phyloP scores from a whole-genome alignment of 2,797 vertebrate genomes.

The Tenualosa ilisha region DNA sequence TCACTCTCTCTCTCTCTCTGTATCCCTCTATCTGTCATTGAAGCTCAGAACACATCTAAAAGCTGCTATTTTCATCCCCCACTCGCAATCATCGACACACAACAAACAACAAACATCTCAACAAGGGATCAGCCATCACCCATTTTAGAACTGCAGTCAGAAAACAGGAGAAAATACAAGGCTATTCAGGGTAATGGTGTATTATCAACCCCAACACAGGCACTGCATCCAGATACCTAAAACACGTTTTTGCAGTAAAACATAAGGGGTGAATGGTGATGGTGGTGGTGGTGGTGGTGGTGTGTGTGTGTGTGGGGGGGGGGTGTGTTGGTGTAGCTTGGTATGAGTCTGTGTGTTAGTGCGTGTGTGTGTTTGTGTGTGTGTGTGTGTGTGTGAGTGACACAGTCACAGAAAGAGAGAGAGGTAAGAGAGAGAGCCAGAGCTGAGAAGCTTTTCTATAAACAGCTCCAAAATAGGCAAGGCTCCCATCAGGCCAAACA shows the following conservation, averaged over 20 bases:
- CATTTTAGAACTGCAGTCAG: not conserved
- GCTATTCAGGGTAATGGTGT: not conserved
- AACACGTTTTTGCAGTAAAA: not conserved
- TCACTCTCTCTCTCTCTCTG: no score
- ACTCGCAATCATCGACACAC: not conserved
- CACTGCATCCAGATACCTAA: no score
- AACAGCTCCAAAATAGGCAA: constrained; percentile 80
- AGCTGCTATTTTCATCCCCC: constrained; percentile 1
- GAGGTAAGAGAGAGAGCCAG: not conserved
- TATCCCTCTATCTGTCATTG: not conserved
- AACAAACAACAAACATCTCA: not conserved
- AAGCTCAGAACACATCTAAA: not conserved
- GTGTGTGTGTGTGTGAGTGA: not conserved
- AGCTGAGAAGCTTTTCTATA: constrained; percentile 60
- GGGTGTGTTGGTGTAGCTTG: not conserved
- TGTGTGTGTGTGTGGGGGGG: no score
- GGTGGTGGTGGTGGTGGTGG: no score
- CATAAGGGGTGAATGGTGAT: no score
- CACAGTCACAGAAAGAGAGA: constrained; percentile 24
- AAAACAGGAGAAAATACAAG: not conserved
- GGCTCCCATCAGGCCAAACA: constrained; percentile 80
- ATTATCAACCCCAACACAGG: not conserved
- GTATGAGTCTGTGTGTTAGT: not conserved
- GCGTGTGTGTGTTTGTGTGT: constrained; percentile 25
- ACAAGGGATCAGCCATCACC: not conserved